These are phyloP conservation scores for Ailurus styani DNA, from an alignment of 2,113 vertebrate species.

Conservation along the genomic window DNA sequence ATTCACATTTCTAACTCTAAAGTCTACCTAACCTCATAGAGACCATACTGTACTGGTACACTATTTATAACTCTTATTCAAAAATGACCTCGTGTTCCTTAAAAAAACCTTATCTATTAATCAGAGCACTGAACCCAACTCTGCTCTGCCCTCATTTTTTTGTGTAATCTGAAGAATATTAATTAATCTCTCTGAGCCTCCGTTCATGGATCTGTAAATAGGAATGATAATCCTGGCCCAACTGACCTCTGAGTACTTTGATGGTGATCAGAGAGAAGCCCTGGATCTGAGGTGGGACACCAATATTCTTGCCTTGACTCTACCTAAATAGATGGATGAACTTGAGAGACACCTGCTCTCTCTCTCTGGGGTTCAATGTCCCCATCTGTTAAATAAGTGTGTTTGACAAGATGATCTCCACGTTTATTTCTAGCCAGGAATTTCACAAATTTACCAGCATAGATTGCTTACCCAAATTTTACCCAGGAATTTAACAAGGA, in stretches of 20 bases:
- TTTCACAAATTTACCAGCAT: background rate
- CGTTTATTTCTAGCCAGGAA: background rate
- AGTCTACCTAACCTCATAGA: background rate
- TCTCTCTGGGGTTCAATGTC: background rate
- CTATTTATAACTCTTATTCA: background rate
- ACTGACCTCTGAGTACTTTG: background rate
- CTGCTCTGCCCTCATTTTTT: background rate
- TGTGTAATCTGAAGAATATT: background rate
- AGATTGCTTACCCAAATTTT: background rate
- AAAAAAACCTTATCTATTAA: background rate
- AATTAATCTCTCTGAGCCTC: background rate
- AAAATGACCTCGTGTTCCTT: background rate
- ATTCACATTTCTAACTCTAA: background rate
- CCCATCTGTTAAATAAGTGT: background rate
- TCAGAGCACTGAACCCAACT: background rate
- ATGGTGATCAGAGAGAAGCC: background rate
- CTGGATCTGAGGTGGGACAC: too few species aligned
- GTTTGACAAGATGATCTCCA: background rate
- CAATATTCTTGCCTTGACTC: background rate
- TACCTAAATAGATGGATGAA: background rate
- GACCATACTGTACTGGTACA: accelerated
- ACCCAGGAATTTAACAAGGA: background rate
- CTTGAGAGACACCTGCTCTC: background rate
- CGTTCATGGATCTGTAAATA: background rate
- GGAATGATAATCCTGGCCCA: background rate